A percentile compares a stretch with the other conserved stretches of the same genome.
Evolutionary conservation across 92 coral and sea anemone species (phyloP).

Genomic region (Micromussa lordhowensis): DNA sequence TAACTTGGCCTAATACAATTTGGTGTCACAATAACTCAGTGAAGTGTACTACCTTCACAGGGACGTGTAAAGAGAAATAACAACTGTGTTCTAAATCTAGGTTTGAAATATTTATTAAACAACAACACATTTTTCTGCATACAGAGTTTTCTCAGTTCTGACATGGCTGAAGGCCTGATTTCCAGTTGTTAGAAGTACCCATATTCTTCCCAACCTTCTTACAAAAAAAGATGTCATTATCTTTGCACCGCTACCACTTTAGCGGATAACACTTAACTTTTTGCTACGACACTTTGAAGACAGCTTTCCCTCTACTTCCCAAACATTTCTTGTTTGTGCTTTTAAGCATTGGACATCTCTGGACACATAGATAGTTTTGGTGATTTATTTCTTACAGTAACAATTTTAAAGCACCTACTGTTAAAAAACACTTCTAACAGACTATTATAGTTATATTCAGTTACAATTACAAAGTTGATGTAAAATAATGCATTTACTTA

Average conservation of each 20-base stretch:
- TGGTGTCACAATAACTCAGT: not conserved
- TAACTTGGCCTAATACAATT: not conserved
- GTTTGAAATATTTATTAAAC: not conserved
- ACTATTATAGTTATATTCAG: not conserved
- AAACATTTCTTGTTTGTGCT: not conserved
- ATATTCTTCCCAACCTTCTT: not conserved
- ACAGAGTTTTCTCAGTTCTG: not conserved
- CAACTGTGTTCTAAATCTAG: not conserved
- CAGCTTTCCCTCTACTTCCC: not conserved
- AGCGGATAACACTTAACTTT: too few species aligned
- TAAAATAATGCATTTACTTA: not conserved
- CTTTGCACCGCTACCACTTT: not conserved
- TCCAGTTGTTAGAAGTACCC: not conserved
- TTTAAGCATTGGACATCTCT: not conserved
- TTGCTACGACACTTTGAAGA: not conserved
- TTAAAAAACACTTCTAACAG: not conserved
- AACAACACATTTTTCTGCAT: not conserved
- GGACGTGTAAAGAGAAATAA: not conserved
- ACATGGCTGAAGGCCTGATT: not conserved
- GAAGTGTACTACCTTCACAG: not conserved
- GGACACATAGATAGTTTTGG: not conserved
- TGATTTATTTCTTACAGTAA: not conserved
- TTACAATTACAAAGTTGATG: not conserved
- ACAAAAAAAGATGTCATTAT: not conserved
- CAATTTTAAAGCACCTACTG: not conserved